Conservation (phyloP, 64 coral and sea anemone genomes). For the Porites australiensis region DNA sequence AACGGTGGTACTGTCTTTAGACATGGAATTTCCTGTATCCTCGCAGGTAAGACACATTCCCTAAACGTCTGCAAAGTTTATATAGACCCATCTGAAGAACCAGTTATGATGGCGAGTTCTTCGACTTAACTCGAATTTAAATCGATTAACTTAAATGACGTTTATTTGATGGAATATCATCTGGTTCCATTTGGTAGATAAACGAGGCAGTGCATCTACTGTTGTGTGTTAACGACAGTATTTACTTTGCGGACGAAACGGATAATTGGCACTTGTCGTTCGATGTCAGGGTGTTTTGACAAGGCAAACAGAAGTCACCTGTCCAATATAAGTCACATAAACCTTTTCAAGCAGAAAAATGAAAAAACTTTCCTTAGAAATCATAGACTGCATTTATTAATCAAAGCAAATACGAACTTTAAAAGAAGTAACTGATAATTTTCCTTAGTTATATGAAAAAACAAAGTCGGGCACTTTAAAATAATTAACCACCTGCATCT, state of each 20-base stretch:
- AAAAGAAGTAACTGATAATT: neutral
- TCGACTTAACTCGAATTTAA: too few relatives aligned
- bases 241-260: neutral
- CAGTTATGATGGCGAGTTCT: too few relatives aligned
- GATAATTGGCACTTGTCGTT: conserved; percentile 15
- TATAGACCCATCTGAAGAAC: neutral
- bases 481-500: conserved; percentile 35
- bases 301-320: neutral
- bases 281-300: conserved; percentile 24
- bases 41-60: conserved; percentile 1
- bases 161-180: neutral
- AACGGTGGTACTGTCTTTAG: neutral
- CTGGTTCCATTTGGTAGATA: neutral
- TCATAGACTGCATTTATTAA: neutral
- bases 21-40: conserved; percentile 34
- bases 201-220: neutral
- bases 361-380: too few relatives aligned
- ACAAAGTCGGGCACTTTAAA: neutral
- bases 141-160: too few relatives aligned
- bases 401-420: neutral
- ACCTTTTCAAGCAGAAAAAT: neutral
- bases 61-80: neutral
- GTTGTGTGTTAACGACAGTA: neutral
- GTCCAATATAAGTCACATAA: neutral
- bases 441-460: neutral